Evolutionary conservation across 2,113 vertebrate genomes (phyloP), one percentile per base, ranked within the genome.

Genomic region (Ammodytes marinus): DNA sequence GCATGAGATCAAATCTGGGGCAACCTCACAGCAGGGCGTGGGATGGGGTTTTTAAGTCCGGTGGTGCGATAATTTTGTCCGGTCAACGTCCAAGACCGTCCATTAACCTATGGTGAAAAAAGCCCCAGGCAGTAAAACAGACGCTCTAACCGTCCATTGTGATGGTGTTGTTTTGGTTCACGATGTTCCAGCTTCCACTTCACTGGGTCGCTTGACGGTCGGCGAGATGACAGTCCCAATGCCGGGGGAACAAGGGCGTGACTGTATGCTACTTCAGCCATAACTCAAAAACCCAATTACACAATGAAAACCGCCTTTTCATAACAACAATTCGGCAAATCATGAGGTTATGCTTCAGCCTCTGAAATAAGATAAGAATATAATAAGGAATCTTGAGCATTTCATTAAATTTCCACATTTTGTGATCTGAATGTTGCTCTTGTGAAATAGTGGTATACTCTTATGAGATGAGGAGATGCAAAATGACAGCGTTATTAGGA

Each of bases 121-220:
- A 2, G 67, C 57, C 75, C 68, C 10, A 0, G 10, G 58, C 70
- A 63, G 27, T 27, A 27, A 27, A 89, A 86, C 57, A 86, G 77
- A 87, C 82, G 8, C 79, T 77, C 73, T 60, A 84, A 79, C 86
- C 60, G 80, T 86, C 49, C 52, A 40, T 27, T 63, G 83, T 3
- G 17, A 14, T 55, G 74, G 5, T 53, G 79, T 77, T 87, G 73
- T 80, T 90, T 74, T 87, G 80, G 90, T 60, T 90, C 91, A 71
- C 37, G 11, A 42, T 91, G 92, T 92, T 88, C 89, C 87, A 50
- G 71, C 81, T 86, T 92, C 85, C 61, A 87, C 89, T 82, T 85
- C 71, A 58, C 55, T 64, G 80, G 69, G 6, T 35, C 2, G 19
- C 57, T 37, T 86, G 89, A 93, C 3, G 47, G 4, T 15, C 65